A percentile compares a stretch with the other conserved stretches of the same genome.
Conservation (phyloP, 2,797 vertebrate species). For the Sciurus carolinensis region DNA sequence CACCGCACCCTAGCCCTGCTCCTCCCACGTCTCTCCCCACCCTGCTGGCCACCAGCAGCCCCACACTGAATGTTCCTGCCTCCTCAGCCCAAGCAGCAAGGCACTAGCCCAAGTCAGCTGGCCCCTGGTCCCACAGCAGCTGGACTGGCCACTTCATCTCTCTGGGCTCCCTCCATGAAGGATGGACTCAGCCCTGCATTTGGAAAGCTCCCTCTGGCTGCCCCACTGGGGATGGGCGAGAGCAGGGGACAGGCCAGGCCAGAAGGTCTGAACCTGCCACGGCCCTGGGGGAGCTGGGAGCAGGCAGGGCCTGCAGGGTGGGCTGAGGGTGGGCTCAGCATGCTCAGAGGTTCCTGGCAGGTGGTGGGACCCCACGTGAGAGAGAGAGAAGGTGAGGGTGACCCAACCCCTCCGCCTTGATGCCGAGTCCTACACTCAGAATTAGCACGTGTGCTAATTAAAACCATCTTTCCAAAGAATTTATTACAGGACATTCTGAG, state of each 20-base stretch:
- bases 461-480: slow-evolving; percentile 92
- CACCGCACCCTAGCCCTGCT: fast-evolving
- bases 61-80: background rate
- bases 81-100: background rate
- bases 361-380: background rate
- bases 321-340: background rate
- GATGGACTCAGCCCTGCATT: background rate
- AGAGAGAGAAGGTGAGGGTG: slow-evolving; percentile 81
- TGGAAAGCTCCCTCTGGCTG: background rate
- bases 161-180: background rate
- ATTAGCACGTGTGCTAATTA: slow-evolving; percentile 91
- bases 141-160: background rate
- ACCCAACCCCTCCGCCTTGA: slow-evolving; percentile 81
- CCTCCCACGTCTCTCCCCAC: background rate
- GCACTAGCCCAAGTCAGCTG: background rate
- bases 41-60: background rate
- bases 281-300: fast-evolving
- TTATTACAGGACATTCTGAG: slow-evolving; percentile 90
- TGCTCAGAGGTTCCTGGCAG: background rate
- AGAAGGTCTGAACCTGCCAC: background rate
- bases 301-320: background rate
- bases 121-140: background rate
- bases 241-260: background rate
- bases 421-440: slow-evolving; percentile 82
- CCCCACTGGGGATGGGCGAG: background rate